phyloP scores from a whole-genome alignment of 2,113 vertebrate genomes.

The Petroica traversi region DNA sequence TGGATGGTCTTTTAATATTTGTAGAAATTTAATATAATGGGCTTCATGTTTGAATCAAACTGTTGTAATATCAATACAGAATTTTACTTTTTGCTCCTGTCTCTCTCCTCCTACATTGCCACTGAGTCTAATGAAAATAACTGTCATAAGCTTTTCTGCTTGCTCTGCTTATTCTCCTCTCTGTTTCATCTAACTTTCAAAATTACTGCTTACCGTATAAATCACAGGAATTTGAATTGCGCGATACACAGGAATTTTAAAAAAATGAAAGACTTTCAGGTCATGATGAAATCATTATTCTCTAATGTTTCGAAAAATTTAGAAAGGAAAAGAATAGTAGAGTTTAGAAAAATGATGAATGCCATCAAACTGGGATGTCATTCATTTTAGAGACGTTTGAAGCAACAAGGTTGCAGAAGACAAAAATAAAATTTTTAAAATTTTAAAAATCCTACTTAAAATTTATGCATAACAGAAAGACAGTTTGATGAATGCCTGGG shows the following conservation, averaged over 20 bases:
- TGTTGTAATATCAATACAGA: background rate
- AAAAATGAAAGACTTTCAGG: background rate
- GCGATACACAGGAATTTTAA: background rate
- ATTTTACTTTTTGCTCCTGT: background rate
- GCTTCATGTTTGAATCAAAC: background rate
- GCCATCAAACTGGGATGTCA: background rate
- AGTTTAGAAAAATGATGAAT: background rate
- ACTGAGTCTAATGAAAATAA: background rate
- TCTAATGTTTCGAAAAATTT: background rate
- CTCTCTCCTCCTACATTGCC: background rate
- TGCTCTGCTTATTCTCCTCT: background rate
- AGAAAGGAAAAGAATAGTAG: background rate
- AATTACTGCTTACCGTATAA: background rate
- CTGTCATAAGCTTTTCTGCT: background rate
- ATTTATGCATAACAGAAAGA: background rate
- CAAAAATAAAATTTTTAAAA: background rate
- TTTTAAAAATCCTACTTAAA: background rate
- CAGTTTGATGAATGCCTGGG: background rate
- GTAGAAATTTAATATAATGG: background rate
- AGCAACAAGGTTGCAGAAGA: background rate
- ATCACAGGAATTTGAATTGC: background rate
- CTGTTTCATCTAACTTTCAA: background rate
- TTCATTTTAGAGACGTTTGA: background rate
- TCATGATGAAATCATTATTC: background rate
- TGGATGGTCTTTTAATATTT: background rate